A percentile compares a stretch with the other conserved stretches of the same genome.
Conservation (phyloP, 2,888 invertebrate species). For the Hermaeophaga mercurialis region DNA sequence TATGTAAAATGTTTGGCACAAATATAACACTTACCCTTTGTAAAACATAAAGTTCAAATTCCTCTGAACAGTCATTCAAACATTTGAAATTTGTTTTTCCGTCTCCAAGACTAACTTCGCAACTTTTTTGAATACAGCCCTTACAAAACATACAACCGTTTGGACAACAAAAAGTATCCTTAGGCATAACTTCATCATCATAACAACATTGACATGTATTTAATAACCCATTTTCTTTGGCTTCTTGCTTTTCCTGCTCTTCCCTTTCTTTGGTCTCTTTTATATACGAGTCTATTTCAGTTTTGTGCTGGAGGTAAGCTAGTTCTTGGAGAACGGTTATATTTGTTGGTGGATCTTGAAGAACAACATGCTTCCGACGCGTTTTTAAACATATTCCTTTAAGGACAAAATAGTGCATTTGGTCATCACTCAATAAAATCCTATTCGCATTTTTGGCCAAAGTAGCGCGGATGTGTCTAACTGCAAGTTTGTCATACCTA, state of each 20-base stretch:
- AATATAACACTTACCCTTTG: conserved; percentile 43
- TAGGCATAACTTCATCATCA: conserved; percentile 60
- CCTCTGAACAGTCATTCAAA: conserved; percentile 52
- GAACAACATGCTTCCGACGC: conserved; percentile 15
- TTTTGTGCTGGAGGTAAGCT: conserved; percentile 48
- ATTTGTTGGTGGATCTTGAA: conserved; percentile 38
- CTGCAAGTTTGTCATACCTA: conserved; percentile 33
- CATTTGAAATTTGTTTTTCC: conserved; percentile 57
- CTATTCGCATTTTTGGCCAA: conserved; percentile 7
- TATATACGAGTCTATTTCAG: conserved; percentile 41
- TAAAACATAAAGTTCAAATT: conserved; percentile 51
- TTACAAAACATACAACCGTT: conserved; percentile 59
- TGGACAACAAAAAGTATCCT: conserved; percentile 54
- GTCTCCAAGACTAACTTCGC: conserved; percentile 55
- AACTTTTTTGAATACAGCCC: conserved; percentile 54
- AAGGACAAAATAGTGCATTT: conserved; percentile 1
- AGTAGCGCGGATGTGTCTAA: conserved; percentile 23
- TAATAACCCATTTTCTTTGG: conserved; percentile 48
- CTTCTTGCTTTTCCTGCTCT: too few relatives aligned
- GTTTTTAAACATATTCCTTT: conserved; percentile 15
- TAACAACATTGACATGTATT: conserved; percentile 62
- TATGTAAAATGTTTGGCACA: too few relatives aligned
- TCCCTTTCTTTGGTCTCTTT: too few relatives aligned
- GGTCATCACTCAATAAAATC: conserved; percentile 7
- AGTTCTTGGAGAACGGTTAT: conserved; percentile 53